Conservation (phyloP, 2,113 vertebrate genomes). For the Chloropsis hardwickii region DNA sequence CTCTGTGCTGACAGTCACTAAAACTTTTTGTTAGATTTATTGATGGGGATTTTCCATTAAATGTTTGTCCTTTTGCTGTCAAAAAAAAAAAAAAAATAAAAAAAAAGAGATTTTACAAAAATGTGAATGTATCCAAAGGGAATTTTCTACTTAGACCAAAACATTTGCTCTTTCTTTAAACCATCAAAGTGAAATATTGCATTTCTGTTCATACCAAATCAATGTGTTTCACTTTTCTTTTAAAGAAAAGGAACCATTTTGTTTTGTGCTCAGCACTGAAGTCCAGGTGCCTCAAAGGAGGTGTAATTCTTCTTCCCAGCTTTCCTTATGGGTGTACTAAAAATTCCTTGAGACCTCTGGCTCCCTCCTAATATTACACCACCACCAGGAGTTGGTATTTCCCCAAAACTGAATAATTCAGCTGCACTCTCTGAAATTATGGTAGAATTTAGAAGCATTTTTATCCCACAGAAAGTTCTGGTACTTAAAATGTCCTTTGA, state of each 20-base stretch:
- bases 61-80: neutral
- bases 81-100: neutral
- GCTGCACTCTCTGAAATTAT: neutral
- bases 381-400: neutral
- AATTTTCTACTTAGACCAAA: slow-evolving; percentile 9
- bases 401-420: neutral
- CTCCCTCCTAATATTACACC: neutral
- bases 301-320: neutral
- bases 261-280: neutral
- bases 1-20: neutral
- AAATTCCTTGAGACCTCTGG: neutral
- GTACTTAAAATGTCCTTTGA: neutral
- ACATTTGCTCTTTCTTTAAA: neutral
- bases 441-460: neutral
- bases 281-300: neutral
- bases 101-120: neutral
- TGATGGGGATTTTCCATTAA: neutral
- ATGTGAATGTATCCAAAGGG: neutral
- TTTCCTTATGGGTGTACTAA: neutral
- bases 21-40: neutral
- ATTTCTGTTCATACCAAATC: neutral
- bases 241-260: neutral
- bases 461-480: neutral
- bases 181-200: slow-evolving; percentile 16
- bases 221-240: neutral